phyloP scores from a whole-genome alignment of 2,797 vertebrate species.

The Tokudaia tokunoshimensis region DNA sequence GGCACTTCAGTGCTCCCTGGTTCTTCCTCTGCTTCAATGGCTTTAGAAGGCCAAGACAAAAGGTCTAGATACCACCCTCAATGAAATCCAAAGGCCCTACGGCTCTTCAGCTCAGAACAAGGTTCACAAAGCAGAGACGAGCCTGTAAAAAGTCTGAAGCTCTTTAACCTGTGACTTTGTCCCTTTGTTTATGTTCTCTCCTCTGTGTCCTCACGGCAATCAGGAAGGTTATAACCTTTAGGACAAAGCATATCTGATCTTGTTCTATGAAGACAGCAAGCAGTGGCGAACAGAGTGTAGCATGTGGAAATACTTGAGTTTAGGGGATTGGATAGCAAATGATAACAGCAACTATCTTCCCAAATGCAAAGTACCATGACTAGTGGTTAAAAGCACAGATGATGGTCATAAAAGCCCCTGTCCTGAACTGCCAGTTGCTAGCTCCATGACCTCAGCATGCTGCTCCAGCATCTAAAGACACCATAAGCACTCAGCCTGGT shows the following conservation, averaged over 20 bases:
- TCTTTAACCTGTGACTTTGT: background rate
- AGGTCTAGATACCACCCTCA: background rate
- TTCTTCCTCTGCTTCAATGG: background rate
- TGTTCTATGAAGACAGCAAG: background rate
- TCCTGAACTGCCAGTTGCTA: background rate
- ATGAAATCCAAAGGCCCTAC: background rate
- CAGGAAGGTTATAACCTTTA: background rate
- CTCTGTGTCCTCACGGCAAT: background rate
- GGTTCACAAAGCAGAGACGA: slow-evolving; percentile 22
- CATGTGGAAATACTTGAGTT: background rate
- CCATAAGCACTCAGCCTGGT: background rate
- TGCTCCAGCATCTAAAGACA: background rate
- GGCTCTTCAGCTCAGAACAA: background rate
- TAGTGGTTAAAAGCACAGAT: background rate
- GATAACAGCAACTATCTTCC: background rate
- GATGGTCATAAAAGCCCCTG: background rate
- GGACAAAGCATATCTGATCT: background rate
- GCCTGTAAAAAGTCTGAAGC: background rate
- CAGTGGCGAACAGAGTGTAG: rapidly evolving
- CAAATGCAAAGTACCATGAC: background rate
- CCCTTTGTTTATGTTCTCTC: background rate
- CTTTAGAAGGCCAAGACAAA: background rate
- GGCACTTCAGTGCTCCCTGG: background rate
- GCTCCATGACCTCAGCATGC: background rate
- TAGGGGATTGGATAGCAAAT: background rate